Evolutionary conservation across 2,797 vertebrate genomes (phyloP).

Genomic region (Adrianichthys oophorus): DNA sequence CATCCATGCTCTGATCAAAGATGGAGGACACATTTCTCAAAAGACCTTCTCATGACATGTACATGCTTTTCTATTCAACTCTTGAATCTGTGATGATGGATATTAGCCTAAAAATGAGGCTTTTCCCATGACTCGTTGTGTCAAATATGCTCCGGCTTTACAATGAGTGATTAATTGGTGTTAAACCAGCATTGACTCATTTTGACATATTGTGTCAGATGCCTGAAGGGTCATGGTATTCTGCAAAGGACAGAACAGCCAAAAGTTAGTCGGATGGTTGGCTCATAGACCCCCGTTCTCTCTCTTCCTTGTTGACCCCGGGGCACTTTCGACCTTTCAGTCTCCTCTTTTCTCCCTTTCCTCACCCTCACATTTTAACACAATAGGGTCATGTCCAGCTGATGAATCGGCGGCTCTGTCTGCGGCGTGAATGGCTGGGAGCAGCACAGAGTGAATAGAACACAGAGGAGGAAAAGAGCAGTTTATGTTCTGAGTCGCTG

Average conservation of each 20-base stretch:
- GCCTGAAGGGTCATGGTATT: slow-evolving; percentile 37
- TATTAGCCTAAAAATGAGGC: slow-evolving; percentile 19
- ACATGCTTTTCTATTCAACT: slow-evolving; percentile 12
- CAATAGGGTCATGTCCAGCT: slow-evolving; percentile 66
- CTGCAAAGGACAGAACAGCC: slow-evolving; percentile 20
- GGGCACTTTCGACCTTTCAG: slow-evolving; percentile 41
- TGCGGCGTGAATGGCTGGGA: slow-evolving; percentile 55
- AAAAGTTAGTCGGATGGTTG: slow-evolving; percentile 27
- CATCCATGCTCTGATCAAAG: slow-evolving; percentile 6
- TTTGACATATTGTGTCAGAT: slow-evolving; percentile 26
- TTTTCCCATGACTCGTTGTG: slow-evolving; percentile 52
- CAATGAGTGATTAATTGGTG: slow-evolving; percentile 49
- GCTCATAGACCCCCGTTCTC: slow-evolving; percentile 21
- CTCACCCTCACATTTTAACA: slow-evolving; percentile 65
- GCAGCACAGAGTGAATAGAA: slow-evolving; percentile 44
- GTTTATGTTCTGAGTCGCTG: slow-evolving; percentile 61
- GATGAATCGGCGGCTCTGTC: slow-evolving; percentile 76
- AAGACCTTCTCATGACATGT: slow-evolving; percentile 7
- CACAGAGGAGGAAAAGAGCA: slow-evolving; percentile 38
- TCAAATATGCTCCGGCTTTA: slow-evolving; percentile 31
- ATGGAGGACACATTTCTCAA: background rate
- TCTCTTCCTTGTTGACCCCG: slow-evolving; percentile 53
- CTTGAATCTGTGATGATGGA: slow-evolving; percentile 15
- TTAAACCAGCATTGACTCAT: slow-evolving; percentile 37
- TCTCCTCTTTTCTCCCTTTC: slow-evolving; percentile 32